Evolutionary conservation across 2,888 invertebrate genomes (phyloP).

Genomic region (Hirudinaria manillensis): DNA sequence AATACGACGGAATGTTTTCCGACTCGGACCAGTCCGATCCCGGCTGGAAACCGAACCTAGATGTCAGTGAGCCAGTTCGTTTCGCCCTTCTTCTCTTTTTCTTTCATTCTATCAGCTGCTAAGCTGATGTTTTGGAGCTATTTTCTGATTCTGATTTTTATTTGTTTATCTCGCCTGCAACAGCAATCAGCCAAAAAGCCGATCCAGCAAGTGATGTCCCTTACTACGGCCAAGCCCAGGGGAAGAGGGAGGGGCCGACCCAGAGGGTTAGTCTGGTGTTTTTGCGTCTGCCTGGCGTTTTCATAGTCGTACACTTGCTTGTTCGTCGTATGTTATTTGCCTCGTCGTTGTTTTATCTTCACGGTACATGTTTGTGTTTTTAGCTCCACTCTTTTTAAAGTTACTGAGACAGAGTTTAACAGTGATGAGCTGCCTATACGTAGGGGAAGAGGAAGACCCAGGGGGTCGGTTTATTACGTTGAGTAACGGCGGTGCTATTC

Average conservation of each 20-base stretch:
- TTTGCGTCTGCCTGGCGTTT: too few relatives aligned
- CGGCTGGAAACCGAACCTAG: conserved; percentile 29
- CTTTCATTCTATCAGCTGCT: too few relatives aligned
- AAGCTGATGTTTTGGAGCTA: too few relatives aligned
- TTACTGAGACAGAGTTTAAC: too few relatives aligned
- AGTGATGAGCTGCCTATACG: conserved; percentile 12
- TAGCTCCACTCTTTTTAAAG: too few relatives aligned
- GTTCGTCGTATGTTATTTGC: too few relatives aligned
- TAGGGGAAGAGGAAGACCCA: conserved; percentile 26
- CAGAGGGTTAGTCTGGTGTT: conserved; percentile 21
- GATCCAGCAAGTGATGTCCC: background rate
- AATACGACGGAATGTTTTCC: conserved; percentile 12
- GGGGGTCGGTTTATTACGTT: conserved; percentile 21
- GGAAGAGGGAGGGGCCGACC: conserved; percentile 27
- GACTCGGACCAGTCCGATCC: conserved; percentile 32
- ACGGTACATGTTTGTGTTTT: too few relatives aligned
- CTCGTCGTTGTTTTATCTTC: too few relatives aligned
- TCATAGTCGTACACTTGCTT: too few relatives aligned
- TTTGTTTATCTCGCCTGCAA: background rate
- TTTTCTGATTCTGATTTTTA: too few relatives aligned
- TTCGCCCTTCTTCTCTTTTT: too few relatives aligned
- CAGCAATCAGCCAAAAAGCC: conserved; percentile 4
- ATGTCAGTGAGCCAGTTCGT: conserved; percentile 11
- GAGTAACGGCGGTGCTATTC: too few relatives aligned
- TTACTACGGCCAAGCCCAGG: background rate